These are phyloP conservation scores for Bugula neritina DNA, from an alignment of 2,888 invertebrate genomes.

Conservation along the genomic window DNA sequence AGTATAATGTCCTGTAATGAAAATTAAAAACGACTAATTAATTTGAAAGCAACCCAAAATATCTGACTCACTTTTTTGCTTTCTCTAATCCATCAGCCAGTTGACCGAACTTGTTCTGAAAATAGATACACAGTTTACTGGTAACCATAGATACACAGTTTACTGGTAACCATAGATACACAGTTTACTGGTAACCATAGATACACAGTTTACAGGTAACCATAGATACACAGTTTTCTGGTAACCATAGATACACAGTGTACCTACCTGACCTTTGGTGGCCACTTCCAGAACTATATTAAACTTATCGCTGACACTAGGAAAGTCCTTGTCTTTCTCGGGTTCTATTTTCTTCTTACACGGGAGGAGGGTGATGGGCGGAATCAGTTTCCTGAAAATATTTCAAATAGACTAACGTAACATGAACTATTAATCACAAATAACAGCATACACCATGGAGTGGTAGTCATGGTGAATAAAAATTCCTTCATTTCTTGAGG, in stretches of 20 bases:
- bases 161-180: too few relatives aligned
- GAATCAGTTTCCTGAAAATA: conserved; percentile 16
- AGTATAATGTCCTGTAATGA: not conserved
- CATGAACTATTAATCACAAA: not conserved
- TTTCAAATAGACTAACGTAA: too few relatives aligned
- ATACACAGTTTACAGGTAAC: too few relatives aligned
- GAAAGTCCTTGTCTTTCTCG: conserved; percentile 37
- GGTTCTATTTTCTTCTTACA: conserved; percentile 33
- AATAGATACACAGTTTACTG: too few relatives aligned
- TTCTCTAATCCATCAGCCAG: conserved; percentile 52
- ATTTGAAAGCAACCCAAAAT: not conserved
- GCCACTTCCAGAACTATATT: conserved; percentile 55
- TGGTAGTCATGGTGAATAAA: too few relatives aligned
- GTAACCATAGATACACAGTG: too few relatives aligned
- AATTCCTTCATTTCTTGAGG: too few relatives aligned
- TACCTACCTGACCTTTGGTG: conserved; percentile 52
- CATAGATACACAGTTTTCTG: too few relatives aligned
- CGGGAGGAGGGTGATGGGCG: not conserved
- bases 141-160: too few relatives aligned
- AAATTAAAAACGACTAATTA: not conserved
- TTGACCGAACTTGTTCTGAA: conserved; percentile 44
- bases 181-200: too few relatives aligned
- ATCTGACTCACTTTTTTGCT: conserved; percentile 46
- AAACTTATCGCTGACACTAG: conserved; percentile 48
- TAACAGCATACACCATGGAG: not conserved